A percentile compares a stretch with the other conserved stretches of the same genome.
Conservation (phyloP, 2,888 invertebrate species). For the Parnassius mnemosyne region DNA sequence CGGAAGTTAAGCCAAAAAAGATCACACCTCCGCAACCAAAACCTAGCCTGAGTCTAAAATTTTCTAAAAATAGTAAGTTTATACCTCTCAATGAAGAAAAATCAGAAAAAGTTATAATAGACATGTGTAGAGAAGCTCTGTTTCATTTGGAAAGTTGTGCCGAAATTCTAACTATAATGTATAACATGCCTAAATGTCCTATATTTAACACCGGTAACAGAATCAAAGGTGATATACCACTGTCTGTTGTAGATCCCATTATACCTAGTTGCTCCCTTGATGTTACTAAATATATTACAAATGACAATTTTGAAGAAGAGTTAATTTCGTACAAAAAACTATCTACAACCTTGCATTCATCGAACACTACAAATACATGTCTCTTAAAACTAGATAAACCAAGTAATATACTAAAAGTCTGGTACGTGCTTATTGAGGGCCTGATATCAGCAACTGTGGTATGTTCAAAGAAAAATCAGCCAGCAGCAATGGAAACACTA, state of each 20-base stretch:
- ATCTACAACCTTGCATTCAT: slow-evolving; percentile 73
- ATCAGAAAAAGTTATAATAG: slow-evolving; percentile 73
- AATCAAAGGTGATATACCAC: slow-evolving; percentile 87
- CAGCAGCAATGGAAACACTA: slow-evolving; percentile 91
- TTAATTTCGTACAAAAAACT: slow-evolving; percentile 84
- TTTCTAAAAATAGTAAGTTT: slow-evolving; percentile 73
- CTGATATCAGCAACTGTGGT: slow-evolving; percentile 89
- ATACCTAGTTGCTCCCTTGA: slow-evolving; percentile 87
- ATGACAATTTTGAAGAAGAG: slow-evolving; percentile 83
- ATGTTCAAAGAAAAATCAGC: slow-evolving; percentile 93
- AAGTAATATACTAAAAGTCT: slow-evolving; percentile 92
- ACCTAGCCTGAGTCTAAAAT: slow-evolving; percentile 65
- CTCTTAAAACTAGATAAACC: slow-evolving; percentile 86
- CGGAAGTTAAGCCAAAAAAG: slow-evolving; percentile 70
- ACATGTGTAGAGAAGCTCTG: slow-evolving; percentile 88
- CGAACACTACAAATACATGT: slow-evolving; percentile 76
- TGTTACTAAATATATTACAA: slow-evolving; percentile 84
- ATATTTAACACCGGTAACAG: slow-evolving; percentile 94
- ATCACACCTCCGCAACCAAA: slow-evolving; percentile 53
- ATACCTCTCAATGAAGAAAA: slow-evolving; percentile 73
- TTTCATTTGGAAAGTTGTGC: slow-evolving; percentile 93
- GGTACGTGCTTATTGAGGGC: slow-evolving; percentile 94
- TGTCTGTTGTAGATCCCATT: slow-evolving; percentile 91
- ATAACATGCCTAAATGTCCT: slow-evolving; percentile 96
- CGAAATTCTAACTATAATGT: slow-evolving; percentile 94